Evolutionary conservation across 2,797 vertebrate species (phyloP), one percentile per base, ranked within the genome.

Genomic region (Sorex maritimensis): DNA sequence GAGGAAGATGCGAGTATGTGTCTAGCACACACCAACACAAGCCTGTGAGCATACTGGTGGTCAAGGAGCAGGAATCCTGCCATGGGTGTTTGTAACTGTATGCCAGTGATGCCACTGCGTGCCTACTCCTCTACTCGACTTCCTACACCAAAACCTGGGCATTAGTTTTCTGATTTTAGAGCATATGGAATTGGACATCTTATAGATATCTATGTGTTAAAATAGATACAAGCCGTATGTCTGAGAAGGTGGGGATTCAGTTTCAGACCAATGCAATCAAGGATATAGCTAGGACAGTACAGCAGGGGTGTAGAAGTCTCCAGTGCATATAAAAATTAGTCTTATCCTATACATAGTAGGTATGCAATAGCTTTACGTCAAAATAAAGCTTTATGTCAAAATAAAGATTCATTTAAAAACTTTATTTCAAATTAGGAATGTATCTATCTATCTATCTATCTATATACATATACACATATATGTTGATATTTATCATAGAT

Each of bases 91-190:
- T 26, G 26, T 0, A 41, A 6, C n/a, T 61, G 61, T 13, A 3
- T 14, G 1, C 19, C 3, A 63, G 4, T 49, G 34, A 44, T 3
- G 7, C 46, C 49, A 68, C 55, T 28, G 0, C 21, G 67, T 24
- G 41, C 1, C 12, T 46, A n/a, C 4, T 8, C 9, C 0, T 61
- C 3, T 26, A 46, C 17, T 65, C 58, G 21, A 30, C 63, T 44
- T 73, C 61, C 71, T 49, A 44, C 71, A 49, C 12, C 5, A 0
- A n/a, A 72, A 7, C 15, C 17, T 38, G 2, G 26, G 41, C 41
- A 49, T 84, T 58, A 23, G 19, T 69, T 81, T 81, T 81, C 86
- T 88, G 28, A 69, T 52, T 77, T 86, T 11, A 86, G 88, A 14
- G 49, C 19, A 44, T 0, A 44, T 44, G 26, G 23, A 67, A 84